Conservation (phyloP, 2,888 invertebrate species). For the Julus scandinavius region DNA sequence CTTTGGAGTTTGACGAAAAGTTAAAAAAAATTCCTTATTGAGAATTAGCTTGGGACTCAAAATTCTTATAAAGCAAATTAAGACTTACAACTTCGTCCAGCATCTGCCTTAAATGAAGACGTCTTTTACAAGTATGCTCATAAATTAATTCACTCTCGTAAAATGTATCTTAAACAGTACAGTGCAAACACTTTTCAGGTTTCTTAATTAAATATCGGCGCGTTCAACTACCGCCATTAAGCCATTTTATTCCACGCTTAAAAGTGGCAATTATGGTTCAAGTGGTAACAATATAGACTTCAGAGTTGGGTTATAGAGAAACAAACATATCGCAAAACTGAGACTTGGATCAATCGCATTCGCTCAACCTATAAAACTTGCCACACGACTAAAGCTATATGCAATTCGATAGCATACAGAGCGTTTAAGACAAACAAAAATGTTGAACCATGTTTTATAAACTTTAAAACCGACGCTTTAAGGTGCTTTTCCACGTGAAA, state of each 20-base stretch:
- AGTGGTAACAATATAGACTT: neutral
- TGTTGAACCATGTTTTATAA: too few relatives aligned
- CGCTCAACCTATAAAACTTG: neutral
- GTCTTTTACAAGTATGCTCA: neutral
- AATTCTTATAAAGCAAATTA: neutral
- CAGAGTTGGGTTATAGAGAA: neutral
- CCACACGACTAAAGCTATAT: neutral
- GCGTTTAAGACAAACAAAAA: too few relatives aligned
- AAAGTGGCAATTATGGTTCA: conserved; percentile 14
- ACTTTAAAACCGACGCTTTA: too few relatives aligned
- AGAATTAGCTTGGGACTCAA: neutral
- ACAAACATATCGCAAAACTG: neutral
- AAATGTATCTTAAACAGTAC: neutral
- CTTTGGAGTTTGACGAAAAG: too few relatives aligned
- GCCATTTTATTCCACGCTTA: neutral
- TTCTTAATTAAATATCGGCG: conserved; percentile 36
- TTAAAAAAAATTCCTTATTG: too few relatives aligned
- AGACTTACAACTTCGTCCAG: neutral
- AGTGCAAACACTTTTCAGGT: conserved; percentile 7
- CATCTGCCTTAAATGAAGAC: neutral
- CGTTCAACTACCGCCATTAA: neutral
- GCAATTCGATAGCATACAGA: neutral
- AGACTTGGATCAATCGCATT: neutral
- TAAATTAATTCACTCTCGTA: neutral
- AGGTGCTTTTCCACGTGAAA: too few relatives aligned